A percentile compares a stretch with the other conserved stretches of the same genome.
Conservation (phyloP, 64 coral and sea anemone species). For the Platygyra sinensis region DNA sequence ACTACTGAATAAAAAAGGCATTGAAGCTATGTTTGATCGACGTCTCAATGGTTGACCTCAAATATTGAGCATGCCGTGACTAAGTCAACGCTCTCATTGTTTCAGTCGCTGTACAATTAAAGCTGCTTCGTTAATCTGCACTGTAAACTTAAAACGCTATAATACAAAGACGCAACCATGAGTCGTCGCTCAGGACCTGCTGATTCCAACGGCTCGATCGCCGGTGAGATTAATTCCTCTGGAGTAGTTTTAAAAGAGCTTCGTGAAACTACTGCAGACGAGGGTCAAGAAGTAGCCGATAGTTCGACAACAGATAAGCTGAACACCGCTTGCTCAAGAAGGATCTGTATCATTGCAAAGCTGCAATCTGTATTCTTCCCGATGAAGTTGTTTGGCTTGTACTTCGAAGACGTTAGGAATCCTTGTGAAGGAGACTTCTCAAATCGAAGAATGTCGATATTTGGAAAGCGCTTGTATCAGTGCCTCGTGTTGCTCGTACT, state of each 20-base stretch:
- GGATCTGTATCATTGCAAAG: slow-evolving; percentile 17
- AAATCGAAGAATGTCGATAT: neutral
- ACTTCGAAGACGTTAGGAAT: neutral
- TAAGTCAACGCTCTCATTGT: neutral
- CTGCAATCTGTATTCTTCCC: slow-evolving; percentile 16
- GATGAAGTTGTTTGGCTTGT: slow-evolving; percentile 44
- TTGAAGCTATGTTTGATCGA: neutral
- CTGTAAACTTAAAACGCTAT: neutral
- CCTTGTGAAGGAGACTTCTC: neutral
- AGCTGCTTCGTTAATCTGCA: neutral
- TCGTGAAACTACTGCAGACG: neutral
- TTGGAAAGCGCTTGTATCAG: slow-evolving; percentile 25
- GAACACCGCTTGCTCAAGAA: neutral
- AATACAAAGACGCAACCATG: neutral
- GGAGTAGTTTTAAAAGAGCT: neutral
- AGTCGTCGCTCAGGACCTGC: neutral
- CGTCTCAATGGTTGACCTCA: neutral
- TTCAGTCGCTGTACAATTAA: neutral
- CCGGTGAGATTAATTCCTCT: neutral
- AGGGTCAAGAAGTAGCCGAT: neutral
- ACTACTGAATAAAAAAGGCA: too few species aligned
- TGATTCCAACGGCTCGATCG: neutral
- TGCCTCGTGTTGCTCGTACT: neutral
- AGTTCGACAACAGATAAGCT: neutral
- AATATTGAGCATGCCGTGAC: neutral